A percentile compares a stretch with the other conserved stretches of the same genome.
These are phyloP conservation scores for Eilema sororculum DNA, from an alignment of 2,888 invertebrate species.

Conservation along the genomic window DNA sequence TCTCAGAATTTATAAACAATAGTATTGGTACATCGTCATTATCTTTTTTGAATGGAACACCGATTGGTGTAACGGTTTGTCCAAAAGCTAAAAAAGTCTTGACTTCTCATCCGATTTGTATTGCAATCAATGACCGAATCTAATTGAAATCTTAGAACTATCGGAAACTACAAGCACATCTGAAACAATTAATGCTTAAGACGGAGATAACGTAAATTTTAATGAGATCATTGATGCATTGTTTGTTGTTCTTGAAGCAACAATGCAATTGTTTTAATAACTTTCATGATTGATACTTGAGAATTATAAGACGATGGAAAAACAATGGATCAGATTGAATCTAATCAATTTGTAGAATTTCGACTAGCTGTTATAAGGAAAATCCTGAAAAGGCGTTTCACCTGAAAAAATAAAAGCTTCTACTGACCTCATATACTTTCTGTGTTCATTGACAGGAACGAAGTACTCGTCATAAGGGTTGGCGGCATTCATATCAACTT, in stretches of 20 bases:
- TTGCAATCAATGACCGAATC: conserved; percentile 20
- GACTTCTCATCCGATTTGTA: conserved; percentile 17
- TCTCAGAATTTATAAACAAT: background rate
- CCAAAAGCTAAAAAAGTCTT: conserved; percentile 10
- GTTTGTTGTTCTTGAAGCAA: conserved; percentile 16
- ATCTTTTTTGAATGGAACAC: conserved; percentile 7
- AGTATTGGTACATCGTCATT: background rate
- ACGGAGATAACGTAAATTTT: conserved; percentile 7
- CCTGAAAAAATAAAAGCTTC: conserved; percentile 6
- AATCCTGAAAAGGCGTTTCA: background rate
- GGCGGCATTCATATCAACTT: conserved; percentile 88
- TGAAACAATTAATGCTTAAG: conserved; percentile 15
- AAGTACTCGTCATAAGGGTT: conserved; percentile 94
- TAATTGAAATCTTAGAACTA: conserved; percentile 22
- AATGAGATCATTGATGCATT: conserved; percentile 14
- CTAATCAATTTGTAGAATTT: background rate
- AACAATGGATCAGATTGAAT: background rate
- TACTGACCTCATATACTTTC: conserved; percentile 93
- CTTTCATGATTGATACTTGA: background rate
- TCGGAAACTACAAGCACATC: conserved; percentile 7
- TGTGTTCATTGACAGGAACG: conserved; percentile 94
- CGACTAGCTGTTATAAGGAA: too few relatives aligned
- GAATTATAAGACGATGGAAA: too few relatives aligned
- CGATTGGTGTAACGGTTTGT: conserved; percentile 13
- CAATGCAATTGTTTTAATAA: conserved; percentile 6